Evolutionary conservation across 2,888 invertebrate species (phyloP).

Genomic region (Acanthosepion lycidas): DNA sequence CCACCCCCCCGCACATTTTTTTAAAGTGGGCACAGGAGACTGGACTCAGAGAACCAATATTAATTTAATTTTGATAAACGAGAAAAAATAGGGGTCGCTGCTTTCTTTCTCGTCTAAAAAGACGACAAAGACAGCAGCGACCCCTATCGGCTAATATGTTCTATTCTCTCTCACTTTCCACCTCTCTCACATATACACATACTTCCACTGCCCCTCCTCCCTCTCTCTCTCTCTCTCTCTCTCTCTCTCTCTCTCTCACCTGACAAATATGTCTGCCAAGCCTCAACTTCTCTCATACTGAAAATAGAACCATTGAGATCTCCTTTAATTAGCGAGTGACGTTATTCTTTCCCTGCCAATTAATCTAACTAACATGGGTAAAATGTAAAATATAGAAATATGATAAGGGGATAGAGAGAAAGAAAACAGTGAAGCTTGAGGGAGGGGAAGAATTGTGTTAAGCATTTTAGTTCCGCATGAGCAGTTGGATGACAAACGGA

Average conservation of each 20-base stretch:
- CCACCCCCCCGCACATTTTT: too few relatives aligned
- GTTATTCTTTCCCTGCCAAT: background rate
- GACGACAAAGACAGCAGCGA: too few relatives aligned
- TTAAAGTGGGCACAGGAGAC: too few relatives aligned
- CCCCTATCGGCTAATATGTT: too few relatives aligned
- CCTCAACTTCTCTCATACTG: background rate
- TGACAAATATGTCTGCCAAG: background rate
- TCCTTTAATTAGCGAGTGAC: background rate
- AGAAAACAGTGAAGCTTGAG: background rate
- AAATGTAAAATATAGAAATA: background rate
- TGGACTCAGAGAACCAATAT: too few relatives aligned
- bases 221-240: background rate
- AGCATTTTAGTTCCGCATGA: constrained; percentile 8
- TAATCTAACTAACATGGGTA: background rate
- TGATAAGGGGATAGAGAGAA: background rate
- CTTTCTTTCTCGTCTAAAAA: too few relatives aligned
- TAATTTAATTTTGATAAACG: too few relatives aligned
- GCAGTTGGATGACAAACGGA: background rate
- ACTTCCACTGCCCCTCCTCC: background rate
- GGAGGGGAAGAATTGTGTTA: background rate
- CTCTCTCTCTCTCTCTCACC: background rate
- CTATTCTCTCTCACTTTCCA: too few relatives aligned
- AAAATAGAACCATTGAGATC: background rate
- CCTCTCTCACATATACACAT: too few relatives aligned
- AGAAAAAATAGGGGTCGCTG: too few relatives aligned